Evolutionary conservation across 2,113 vertebrate species (phyloP).

Genomic region (Bos taurus): ARS-UCD2.0 NC_037331.1:81647501-81648000

Average conservation of each 20-base stretch:
- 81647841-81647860: constrained; percentile 60
- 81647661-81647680: neutral
- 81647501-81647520: neutral
- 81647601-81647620: neutral
- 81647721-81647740: neutral
- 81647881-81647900: constrained; percentile 70
- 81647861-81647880: constrained; percentile 47
- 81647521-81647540: neutral
- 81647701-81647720: neutral
- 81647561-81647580: neutral
- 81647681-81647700: neutral
- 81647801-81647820: neutral
- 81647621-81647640: neutral
- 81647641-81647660: constrained; percentile 21
- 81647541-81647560: neutral
- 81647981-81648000: neutral
- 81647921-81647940: neutral
- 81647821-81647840: neutral
- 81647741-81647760: neutral
- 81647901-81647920: constrained; percentile 49
- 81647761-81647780: neutral
- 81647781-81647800: neutral
- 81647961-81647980: neutral
- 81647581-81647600: neutral
- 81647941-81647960: constrained; percentile 11